Conservation (phyloP, 2,113 vertebrate genomes). For the Panurus biarmicus region DNA sequence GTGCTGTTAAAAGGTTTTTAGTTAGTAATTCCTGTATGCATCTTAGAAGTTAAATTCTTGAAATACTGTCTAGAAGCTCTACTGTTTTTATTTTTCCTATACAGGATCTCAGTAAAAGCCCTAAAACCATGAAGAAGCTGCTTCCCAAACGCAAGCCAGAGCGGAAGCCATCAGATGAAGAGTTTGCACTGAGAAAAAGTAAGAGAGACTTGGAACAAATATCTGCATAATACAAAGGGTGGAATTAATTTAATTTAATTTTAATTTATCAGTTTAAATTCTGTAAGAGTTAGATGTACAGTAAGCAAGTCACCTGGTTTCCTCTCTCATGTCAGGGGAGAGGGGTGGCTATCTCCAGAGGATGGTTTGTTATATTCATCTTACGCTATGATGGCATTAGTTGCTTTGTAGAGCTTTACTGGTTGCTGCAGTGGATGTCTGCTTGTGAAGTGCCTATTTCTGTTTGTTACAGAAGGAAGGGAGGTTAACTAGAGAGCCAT, state of each 20-base stretch:
- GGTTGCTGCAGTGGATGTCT: background rate
- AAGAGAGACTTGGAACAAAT: conserved; percentile 37
- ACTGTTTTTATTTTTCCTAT: background rate
- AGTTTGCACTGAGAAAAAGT: conserved; percentile 97
- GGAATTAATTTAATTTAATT: background rate
- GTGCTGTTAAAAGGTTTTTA: background rate
- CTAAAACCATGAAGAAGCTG: conserved; percentile 98
- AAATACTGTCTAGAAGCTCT: background rate
- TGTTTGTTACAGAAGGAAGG: background rate
- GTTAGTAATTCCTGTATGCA: background rate
- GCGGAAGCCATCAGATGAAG: conserved; percentile 95
- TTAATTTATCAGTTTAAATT: background rate
- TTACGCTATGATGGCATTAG: background rate
- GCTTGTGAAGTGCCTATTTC: background rate
- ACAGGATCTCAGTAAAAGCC: conserved; percentile 97
- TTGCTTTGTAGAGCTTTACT: background rate
- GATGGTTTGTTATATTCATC: background rate
- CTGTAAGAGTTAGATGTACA: background rate
- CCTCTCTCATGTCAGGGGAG: background rate
- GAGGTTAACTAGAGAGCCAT: background rate
- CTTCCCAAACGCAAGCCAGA: conserved; percentile 96
- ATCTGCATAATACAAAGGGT: background rate
- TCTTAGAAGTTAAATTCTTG: background rate
- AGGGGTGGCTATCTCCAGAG: background rate
- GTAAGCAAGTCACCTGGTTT: background rate